Percentiles rank a stretch among this genome's conserved stretches.
phyloP scores from a whole-genome alignment of 2,888 invertebrate species.

The Spisula subtruncata region DNA sequence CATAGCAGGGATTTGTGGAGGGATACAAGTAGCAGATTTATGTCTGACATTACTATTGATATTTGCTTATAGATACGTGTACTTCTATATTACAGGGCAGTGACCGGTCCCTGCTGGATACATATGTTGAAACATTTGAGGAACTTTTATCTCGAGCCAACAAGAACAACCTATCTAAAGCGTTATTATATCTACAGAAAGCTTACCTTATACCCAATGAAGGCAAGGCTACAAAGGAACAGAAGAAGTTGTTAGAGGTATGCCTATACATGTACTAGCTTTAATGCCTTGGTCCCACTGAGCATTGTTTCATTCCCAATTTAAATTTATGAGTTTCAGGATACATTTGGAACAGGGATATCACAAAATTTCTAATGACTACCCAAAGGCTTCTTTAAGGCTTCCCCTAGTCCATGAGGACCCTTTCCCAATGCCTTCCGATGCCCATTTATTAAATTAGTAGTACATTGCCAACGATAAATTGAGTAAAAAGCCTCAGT shows the following conservation, averaged over 20 bases:
- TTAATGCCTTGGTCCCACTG: not conserved
- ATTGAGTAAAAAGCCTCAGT: no score
- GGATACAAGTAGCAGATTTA: no score
- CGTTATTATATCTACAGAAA: conserved; percentile 84
- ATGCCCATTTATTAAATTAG: no score
- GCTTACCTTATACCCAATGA: conserved; percentile 77
- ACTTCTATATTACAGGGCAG: conserved; percentile 57
- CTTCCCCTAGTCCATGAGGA: no score
- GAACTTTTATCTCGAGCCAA: conserved; percentile 81
- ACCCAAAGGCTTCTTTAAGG: no score
- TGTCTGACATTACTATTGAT: no score
- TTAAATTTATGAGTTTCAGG: no score
- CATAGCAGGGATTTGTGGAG: no score
- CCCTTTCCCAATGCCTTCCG: no score
- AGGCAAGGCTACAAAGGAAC: conserved; percentile 74
- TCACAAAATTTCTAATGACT: no score
- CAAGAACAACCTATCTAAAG: conserved; percentile 83
- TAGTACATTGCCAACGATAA: no score
- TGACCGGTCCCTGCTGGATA: conserved; percentile 61
- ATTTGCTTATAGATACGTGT: not conserved
- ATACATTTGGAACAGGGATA: no score
- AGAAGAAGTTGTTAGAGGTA: conserved; percentile 81
- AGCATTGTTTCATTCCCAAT: not conserved
- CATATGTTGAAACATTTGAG: conserved; percentile 79
- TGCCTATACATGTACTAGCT: not conserved